Percentiles rank a stretch among this genome's conserved stretches.
phyloP scores from a whole-genome alignment of 2,797 vertebrate genomes.

The Acanthurus lineatus region DNA sequence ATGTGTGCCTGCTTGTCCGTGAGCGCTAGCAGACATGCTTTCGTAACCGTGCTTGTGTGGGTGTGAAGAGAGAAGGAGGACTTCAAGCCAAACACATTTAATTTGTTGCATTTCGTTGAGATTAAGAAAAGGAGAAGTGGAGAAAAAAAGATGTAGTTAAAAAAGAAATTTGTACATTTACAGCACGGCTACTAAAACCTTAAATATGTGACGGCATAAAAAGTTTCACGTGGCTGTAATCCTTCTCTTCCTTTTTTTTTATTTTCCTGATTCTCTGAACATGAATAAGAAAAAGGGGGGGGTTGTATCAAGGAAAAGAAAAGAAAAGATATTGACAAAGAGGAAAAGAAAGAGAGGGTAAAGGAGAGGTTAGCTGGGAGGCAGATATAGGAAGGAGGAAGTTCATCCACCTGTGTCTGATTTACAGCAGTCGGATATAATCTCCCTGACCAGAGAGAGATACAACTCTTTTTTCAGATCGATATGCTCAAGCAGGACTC shows the following conservation, averaged over 20 bases:
- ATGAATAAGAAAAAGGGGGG: conserved; percentile 23
- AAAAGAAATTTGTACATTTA: neutral
- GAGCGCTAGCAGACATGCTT: neutral
- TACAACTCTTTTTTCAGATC: conserved; percentile 79
- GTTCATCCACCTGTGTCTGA: conserved; percentile 86
- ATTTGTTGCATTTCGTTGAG: neutral
- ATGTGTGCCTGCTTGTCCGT: conserved; percentile 11
- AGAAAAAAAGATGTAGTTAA: neutral
- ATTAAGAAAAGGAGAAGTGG: neutral
- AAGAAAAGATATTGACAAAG: conserved; percentile 63
- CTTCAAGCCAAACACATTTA: neutral
- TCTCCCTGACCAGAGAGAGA: conserved; percentile 77
- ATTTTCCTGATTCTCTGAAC: conserved; percentile 56
- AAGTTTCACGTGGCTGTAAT: conserved; percentile 22
- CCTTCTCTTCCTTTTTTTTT: conserved; percentile 33
- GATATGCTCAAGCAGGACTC: conserved; percentile 61
- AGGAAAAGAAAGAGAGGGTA: conserved; percentile 73
- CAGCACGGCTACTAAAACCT: conserved; percentile 13
- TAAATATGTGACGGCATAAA: conserved; percentile 13
- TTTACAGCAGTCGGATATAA: conserved; percentile 85
- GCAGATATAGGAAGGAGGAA: conserved; percentile 80
- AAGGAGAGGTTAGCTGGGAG: conserved; percentile 80
- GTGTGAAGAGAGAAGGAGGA: neutral
- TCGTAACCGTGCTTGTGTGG: neutral
- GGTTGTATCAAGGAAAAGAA: conserved; percentile 44